phyloP scores from a whole-genome alignment of 2,797 vertebrate species.

The Brachymystax lenok region DNA sequence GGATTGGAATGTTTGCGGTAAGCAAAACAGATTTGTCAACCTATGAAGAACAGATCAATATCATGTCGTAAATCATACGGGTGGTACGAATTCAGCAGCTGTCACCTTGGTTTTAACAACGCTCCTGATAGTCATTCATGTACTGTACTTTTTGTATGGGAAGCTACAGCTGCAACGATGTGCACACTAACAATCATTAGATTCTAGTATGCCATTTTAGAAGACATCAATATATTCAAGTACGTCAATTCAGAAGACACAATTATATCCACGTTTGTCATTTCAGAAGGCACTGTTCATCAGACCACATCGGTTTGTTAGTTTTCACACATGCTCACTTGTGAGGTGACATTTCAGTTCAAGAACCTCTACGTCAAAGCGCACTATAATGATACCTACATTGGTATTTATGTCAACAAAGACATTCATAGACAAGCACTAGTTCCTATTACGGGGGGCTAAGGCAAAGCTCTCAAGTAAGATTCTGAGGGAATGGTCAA shows the following conservation, averaged over 20 bases:
- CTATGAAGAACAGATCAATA: conserved; percentile 2
- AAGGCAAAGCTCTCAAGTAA: no score
- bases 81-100: not conserved
- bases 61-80: not conserved
- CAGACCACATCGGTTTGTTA: not conserved
- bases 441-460: not conserved
- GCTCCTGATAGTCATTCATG: not conserved
- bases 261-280: not conserved
- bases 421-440: not conserved
- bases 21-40: conserved; percentile 50
- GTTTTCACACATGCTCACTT: not conserved
- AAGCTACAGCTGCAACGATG: not conserved
- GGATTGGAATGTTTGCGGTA: conserved; percentile 61
- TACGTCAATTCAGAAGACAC: no score
- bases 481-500: not conserved
- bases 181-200: not conserved
- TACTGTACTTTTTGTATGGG: not conserved
- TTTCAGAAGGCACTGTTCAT: not conserved
- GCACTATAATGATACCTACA: not conserved
- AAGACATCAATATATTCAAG: no score
- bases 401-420: not conserved
- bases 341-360: not conserved
- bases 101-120: not conserved
- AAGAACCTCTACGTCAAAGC: not conserved
- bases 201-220: not conserved